These are phyloP conservation scores for Luffia ferchaultella DNA, from an alignment of 2,888 invertebrate genomes.

Conservation along the genomic window DNA sequence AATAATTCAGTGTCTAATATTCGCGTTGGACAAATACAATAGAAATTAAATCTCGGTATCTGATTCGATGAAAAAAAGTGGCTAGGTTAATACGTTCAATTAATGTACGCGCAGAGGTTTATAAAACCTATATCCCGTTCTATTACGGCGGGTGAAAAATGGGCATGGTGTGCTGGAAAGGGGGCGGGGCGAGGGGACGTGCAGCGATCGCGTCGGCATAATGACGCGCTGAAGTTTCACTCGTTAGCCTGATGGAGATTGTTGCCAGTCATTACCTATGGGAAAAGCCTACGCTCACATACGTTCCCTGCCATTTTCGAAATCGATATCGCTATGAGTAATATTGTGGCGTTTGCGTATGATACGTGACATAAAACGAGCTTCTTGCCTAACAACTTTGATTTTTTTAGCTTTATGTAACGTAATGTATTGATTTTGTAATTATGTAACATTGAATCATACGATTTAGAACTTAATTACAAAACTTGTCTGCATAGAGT, in stretches of 20 bases:
- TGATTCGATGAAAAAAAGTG: too few relatives aligned
- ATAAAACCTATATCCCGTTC: slow-evolving; percentile 9
- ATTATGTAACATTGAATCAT: too few relatives aligned
- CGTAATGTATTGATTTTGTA: neutral
- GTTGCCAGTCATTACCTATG: slow-evolving; percentile 33
- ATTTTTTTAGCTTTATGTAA: neutral
- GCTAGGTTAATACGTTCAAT: neutral
- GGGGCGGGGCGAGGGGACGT: slow-evolving; percentile 20
- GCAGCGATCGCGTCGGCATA: slow-evolving; percentile 29
- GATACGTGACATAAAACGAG: neutral
- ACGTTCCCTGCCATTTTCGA: slow-evolving; percentile 31
- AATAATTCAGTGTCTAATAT: too few relatives aligned
- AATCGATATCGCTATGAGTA: slow-evolving; percentile 16
- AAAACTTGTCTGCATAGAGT: too few relatives aligned
- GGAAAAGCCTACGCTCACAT: slow-evolving; percentile 27
- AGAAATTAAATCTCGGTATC: too few relatives aligned
- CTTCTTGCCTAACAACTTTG: too few relatives aligned
- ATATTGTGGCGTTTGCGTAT: neutral
- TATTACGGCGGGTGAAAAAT: slow-evolving; percentile 26
- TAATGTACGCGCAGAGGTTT: neutral
- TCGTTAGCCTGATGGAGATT: slow-evolving; percentile 31
- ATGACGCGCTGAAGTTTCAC: slow-evolving; percentile 36
- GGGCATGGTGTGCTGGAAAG: slow-evolving; percentile 11
- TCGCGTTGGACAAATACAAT: too few relatives aligned
- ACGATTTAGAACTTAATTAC: too few relatives aligned